Percentiles rank a stretch among this genome's conserved stretches.
Conservation (phyloP, 2,888 invertebrate genomes). For the Cheilosia variabilis region DNA sequence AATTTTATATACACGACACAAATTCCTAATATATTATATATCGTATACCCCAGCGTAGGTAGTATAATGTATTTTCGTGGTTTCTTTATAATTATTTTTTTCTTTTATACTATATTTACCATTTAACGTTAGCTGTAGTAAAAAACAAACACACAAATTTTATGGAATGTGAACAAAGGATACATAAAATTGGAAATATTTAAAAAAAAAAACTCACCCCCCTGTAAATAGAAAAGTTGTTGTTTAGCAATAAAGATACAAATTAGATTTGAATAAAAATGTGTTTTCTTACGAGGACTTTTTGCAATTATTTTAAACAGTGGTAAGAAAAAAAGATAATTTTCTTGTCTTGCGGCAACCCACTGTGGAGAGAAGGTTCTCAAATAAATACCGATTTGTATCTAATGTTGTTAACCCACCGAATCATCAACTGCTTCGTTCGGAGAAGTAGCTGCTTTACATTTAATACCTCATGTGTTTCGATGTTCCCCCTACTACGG, state of each 20-base stretch:
- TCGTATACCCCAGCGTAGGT: conserved; percentile 66
- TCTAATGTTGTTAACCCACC: too few relatives aligned
- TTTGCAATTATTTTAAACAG: too few relatives aligned
- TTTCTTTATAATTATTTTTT: conserved; percentile 50
- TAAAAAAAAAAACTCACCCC: conserved; percentile 9
- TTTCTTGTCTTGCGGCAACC: too few relatives aligned
- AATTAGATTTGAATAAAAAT: conserved; percentile 28
- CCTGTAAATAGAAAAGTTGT: conserved; percentile 39
- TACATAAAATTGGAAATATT: background rate
- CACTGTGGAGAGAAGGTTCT: too few relatives aligned
- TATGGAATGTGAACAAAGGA: conserved; percentile 24
- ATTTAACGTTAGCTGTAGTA: conserved; percentile 54
- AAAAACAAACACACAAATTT: conserved; percentile 8
- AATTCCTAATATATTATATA: conserved; percentile 65
- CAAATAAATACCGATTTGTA: too few relatives aligned
- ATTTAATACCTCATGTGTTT: too few relatives aligned
- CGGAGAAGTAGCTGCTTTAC: too few relatives aligned
- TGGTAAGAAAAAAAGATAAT: too few relatives aligned
- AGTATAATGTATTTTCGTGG: conserved; percentile 61
- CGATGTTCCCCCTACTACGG: too few relatives aligned
- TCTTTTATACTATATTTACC: conserved; percentile 62
- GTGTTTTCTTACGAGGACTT: background rate
- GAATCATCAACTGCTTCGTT: too few relatives aligned
- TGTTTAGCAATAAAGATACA: conserved; percentile 62
- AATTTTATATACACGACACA: conserved; percentile 49